Conservation (phyloP, 2,113 vertebrate species). For the Lonchura striata region DNA sequence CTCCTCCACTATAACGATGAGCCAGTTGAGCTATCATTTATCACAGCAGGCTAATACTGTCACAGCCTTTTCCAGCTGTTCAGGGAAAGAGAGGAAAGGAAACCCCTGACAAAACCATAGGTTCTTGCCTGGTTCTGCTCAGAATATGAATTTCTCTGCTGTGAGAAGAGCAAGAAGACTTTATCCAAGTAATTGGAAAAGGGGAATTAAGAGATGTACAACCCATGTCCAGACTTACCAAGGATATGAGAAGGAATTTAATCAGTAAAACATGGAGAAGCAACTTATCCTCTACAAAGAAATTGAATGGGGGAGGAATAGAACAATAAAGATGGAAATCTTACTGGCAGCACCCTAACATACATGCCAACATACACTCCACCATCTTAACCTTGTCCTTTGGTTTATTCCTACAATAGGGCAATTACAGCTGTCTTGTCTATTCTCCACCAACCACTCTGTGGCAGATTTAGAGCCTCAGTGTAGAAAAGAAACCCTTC, state of each 20-base stretch:
- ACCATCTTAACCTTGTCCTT: background rate
- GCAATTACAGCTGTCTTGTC: background rate
- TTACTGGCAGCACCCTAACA: background rate
- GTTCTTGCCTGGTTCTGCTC: background rate
- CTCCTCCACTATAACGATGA: background rate
- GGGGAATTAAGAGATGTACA: background rate
- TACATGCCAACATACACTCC: fast-evolving
- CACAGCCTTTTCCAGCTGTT: background rate
- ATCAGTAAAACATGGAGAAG: background rate
- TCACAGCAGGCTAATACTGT: background rate
- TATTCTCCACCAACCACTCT: background rate
- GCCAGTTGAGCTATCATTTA: background rate
- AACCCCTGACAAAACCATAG: background rate
- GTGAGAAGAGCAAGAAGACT: background rate
- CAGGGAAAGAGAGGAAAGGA: background rate
- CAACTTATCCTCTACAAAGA: background rate
- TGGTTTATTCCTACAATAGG: background rate
- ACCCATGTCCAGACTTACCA: background rate
- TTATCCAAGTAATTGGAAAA: background rate
- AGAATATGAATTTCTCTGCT: background rate
- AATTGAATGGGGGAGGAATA: background rate
- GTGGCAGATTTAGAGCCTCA: background rate
- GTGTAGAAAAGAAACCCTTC: background rate
- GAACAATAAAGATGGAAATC: background rate
- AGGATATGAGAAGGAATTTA: background rate